phyloP scores from a whole-genome alignment of 2,113 vertebrate genomes.

The Channa argus region DNA sequence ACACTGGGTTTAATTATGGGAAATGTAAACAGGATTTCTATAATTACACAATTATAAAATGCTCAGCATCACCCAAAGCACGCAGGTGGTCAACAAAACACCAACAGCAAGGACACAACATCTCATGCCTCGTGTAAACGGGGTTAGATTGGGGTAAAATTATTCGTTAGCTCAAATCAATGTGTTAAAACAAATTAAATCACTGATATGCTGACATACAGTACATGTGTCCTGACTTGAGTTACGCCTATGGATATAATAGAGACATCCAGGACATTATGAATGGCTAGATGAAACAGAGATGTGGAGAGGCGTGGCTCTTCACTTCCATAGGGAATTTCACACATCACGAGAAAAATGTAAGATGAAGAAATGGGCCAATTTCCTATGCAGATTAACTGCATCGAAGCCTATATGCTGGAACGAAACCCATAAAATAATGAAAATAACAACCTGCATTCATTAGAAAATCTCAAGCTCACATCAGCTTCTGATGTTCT shows the following conservation, averaged over 20 bases:
- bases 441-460: slow-evolving; percentile 14
- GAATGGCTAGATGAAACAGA: slow-evolving; percentile 67
- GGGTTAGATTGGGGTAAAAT: background rate
- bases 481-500: background rate
- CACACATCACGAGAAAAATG: slow-evolving; percentile 64
- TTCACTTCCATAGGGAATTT: slow-evolving; percentile 74
- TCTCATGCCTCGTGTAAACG: background rate
- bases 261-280: slow-evolving; percentile 53
- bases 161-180: background rate
- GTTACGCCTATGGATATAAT: slow-evolving; percentile 29
- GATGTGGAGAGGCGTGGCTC: slow-evolving; percentile 60
- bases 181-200: slow-evolving; percentile 1
- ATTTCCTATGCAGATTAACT: background rate
- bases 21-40: slow-evolving; percentile 42
- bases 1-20: slow-evolving; percentile 30
- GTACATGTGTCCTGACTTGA: slow-evolving; percentile 19
- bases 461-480: background rate
- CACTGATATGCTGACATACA: background rate
- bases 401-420: background rate
- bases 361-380: background rate
- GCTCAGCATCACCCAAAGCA: background rate
- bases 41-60: slow-evolving; percentile 7
- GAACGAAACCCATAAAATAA: background rate
- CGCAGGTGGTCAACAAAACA: slow-evolving; percentile 15
- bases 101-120: background rate